phyloP scores from a whole-genome alignment of 1,140 invertebrate species.

The Archegozetes longisetosus region DNA sequence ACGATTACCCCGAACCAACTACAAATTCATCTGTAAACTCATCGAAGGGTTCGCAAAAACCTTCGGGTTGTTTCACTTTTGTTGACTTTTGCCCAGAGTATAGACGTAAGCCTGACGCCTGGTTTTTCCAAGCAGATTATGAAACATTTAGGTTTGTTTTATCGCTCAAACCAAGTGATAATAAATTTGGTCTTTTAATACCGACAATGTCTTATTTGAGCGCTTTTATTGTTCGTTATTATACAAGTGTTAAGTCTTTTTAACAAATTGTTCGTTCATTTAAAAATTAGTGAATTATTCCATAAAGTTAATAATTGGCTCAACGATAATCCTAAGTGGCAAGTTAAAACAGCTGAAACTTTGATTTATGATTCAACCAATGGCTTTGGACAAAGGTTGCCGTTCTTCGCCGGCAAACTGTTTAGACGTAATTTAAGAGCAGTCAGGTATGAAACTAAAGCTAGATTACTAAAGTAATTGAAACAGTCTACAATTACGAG shows the following conservation, averaged over 20 bases:
- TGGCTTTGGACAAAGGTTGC: background rate
- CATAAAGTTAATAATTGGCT: constrained; percentile 1
- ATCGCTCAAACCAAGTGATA: too few species aligned
- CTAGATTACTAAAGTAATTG: too few species aligned
- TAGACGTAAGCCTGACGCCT: background rate
- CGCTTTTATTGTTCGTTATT: too few species aligned
- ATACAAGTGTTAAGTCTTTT: too few species aligned
- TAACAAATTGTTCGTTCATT: too few species aligned
- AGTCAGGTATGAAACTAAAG: background rate
- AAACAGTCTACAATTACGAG: too few species aligned
- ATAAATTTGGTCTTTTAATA: too few species aligned
- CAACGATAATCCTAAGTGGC: background rate
- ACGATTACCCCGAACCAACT: background rate
- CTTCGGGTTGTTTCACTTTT: background rate
- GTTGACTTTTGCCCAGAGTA: background rate
- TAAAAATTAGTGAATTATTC: constrained; percentile 1
- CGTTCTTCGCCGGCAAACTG: background rate
- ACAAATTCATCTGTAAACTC: background rate
- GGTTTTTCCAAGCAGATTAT: constrained; percentile 2
- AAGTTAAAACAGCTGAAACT: background rate
- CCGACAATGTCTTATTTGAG: too few species aligned
- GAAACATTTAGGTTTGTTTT: constrained; percentile 4
- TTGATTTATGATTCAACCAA: background rate
- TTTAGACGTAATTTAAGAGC: background rate
- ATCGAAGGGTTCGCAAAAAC: background rate